Evolutionary conservation across 2,888 invertebrate species (phyloP), one percentile per base, ranked within the genome.

Genomic region (Apamea crenata): DNA sequence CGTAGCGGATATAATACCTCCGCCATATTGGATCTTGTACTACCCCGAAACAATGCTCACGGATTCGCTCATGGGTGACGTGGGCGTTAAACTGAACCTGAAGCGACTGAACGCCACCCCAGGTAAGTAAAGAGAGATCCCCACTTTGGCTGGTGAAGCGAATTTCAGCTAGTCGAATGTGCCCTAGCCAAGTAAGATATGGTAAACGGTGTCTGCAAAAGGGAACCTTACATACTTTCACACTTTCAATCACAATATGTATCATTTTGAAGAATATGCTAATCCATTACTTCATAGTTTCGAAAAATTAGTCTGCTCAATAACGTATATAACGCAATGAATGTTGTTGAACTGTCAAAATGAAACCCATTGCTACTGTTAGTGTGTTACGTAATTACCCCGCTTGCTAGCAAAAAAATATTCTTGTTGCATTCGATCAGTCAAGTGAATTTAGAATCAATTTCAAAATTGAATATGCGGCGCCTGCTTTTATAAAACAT

Each of bases 21-120:
- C 70, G 21, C 78, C 86, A 67, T 6, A n/a, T 67, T 63, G 73
- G 76, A 40, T 86, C 44, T 29, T 78, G 50, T 86, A 86, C 76
- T 66, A 74, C 18, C 86, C 86, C 2, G 84, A 84, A 32, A 77
- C 86, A 14, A 50, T 44, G 6, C 74, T 87, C 36, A 80, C 87
- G 4, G 21, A 81, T 14, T 56, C 67, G 16, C 80, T 86, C 4
- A 86, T 86, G 87, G 66, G 40, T n/a, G 81, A 81, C 3, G 86
- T 87, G 16, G 86, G 84, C 7, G 21, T 50, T 21, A 80, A 84
- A 44, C 80, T 86, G 21, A 65, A 77, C 0, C 8, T 87, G 63
- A 29, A 63, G 18, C 63, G 68, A n/a, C 74, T 78, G 10, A 7
- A 40, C 21, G 14, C 16, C 14, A 72, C 72, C 14, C 56, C 70